Base-by-base conservation (phyloP, 2,113 vertebrate genomes). In the Mormoops blainvillei region DNA sequence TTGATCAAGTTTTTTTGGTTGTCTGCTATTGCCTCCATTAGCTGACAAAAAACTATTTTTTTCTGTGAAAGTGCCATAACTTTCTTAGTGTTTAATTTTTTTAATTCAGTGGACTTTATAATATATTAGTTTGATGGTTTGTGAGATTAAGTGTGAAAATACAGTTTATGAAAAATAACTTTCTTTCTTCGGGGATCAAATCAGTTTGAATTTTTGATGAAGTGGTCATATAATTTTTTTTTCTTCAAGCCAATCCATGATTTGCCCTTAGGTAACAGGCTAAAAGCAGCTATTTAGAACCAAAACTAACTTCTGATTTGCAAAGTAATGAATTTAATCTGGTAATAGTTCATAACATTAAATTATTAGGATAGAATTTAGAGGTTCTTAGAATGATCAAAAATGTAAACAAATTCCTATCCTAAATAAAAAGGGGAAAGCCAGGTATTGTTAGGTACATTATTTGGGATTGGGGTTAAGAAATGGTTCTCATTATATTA, bases 371-470 rank as follows among this genome's bases (percentile, higher is more conserved):
- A 45, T 41, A 87, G 12, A 6, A 87, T 41, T 76, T 87, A 96
- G 58, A 87, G 2, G 84, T 56, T 85, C 56, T 84, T 85, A 81
- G 48, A 89, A 73, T 61, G 15, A 26, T 83, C 26, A 90, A 93
- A 95, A 82, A 67, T 89, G 15, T 58, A 82, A 95, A 92, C 13
- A 95, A 43, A 54, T 70, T 90, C 19, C n/a, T 78, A 28, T n/a
- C 28, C 31, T 91, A 54, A 68, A 13, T 52, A 41, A 83, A 76
- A 78, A 91, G 12, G 33, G 84, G 9, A 94, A 88, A 58, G 0
- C 20, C 45, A 85, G 65, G 41, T 89, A 50, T 77, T 83, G 67
- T n/a, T 15, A 52, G 33, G 36, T 71, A 24, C n/a, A 77, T 77
- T 86, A 41, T 48, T 88, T 89, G 43, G n/a, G 31, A 33, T 20